Evolutionary conservation across 2,113 vertebrate genomes (phyloP).

Genomic region (Tricholaema leucomelas): DNA sequence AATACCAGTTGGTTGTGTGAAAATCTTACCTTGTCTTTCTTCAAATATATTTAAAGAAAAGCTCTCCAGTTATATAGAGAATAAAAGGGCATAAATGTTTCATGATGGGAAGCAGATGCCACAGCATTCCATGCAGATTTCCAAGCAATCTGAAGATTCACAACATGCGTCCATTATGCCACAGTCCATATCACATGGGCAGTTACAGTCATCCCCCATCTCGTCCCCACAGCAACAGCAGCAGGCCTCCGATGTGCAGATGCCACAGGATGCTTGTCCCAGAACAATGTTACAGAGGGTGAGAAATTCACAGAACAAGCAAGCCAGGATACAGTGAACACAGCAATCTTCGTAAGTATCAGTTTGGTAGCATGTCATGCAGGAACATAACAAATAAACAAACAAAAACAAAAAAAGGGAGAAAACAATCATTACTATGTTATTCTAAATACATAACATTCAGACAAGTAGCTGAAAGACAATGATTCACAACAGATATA

Average conservation of each 20-base stretch:
- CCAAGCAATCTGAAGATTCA: conserved; percentile 97
- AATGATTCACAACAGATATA: neutral
- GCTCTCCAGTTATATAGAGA: conserved; percentile 75
- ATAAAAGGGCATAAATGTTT: conserved; percentile 66
- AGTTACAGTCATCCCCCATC: conserved; percentile 86
- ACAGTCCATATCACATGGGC: conserved; percentile 90
- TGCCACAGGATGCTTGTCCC: conserved; percentile 90
- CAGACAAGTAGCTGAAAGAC: neutral
- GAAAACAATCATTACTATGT: neutral
- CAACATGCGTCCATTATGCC: conserved; percentile 98
- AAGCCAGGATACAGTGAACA: conserved; percentile 97
- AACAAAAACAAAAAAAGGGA: neutral
- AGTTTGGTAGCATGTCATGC: neutral
- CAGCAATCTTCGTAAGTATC: conserved; percentile 86
- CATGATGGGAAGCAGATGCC: conserved; percentile 98
- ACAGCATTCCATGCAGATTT: conserved; percentile 99
- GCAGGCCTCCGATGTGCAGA: conserved; percentile 89
- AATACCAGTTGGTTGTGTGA: conserved; percentile 58
- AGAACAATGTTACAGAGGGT: conserved; percentile 95
- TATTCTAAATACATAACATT: neutral
- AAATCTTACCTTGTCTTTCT: conserved; percentile 66
- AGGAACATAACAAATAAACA: neutral
- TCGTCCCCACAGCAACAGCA: conserved; percentile 92
- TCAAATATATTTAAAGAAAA: conserved; percentile 47
- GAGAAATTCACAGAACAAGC: conserved; percentile 98